Evolutionary conservation across 1,140 invertebrate species (phyloP), one percentile per base, ranked within the genome.

Genomic region (Triops longicaudatus): DNA sequence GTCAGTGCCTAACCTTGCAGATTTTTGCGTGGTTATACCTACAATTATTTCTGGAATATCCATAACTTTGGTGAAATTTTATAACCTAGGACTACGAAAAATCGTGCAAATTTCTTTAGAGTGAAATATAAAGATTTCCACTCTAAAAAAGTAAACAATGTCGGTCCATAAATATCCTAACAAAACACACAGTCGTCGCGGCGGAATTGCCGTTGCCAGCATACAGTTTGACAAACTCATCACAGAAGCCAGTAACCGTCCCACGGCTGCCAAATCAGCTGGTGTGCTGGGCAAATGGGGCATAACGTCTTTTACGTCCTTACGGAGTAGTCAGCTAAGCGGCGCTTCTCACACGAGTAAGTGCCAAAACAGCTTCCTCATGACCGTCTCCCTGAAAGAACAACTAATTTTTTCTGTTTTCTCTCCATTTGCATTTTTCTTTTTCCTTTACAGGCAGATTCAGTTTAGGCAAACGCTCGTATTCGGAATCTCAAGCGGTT

Each of bases 231-330:
- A 91, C 82, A 91, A 88, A 81, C 82, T 94, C 77, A 91, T 94
- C 83, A 90, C 92, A 83, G 93, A 95, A 84, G 95, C 93, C 83
- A 93, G 90, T 80, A 95, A 94, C 83, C 90, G 91, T 81, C 93
- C 94, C 22, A 91, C 92, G 37, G 93, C 93, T 71, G 81, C 83
- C 44, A 91, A 94, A 79, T 95, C 93, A 31, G 91, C 93, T 79
- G 94, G 93, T 78, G 94, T 92, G 44, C 91, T 96, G 78, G 93
- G 93, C 80, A 93, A 94, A 87, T 97, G 94, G 93, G 94, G 94
- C 80, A 93, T 94, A 83, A 95, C 94, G 79, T 94, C 93, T 72
- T 96, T 95, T 84, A 96, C 94, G 44, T 95, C 93, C 1, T 91
- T 94, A 77, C 87, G 94, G 81, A 94, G 91, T 81, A 87, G 89